Evolutionary conservation across 2,888 invertebrate genomes (phyloP).

Genomic region (Eristalinus aeneus): DNA sequence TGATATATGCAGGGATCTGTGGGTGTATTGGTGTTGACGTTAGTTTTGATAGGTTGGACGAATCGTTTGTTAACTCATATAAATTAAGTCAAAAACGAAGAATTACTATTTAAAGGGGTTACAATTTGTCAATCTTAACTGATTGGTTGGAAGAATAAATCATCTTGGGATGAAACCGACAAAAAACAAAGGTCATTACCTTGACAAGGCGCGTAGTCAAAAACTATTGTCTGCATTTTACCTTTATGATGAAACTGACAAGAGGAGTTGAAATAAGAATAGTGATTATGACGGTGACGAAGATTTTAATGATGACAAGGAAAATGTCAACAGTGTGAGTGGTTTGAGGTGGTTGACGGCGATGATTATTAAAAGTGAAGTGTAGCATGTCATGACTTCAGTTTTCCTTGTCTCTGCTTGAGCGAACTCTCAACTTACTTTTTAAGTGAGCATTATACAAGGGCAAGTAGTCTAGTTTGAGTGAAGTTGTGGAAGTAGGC

Average conservation of each 20-base stretch:
- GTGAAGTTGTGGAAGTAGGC: background rate
- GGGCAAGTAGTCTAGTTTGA: background rate
- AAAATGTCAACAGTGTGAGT: background rate
- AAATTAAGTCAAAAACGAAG: too few species aligned
- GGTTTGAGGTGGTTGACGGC: background rate
- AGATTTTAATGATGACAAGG: background rate
- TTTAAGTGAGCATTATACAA: background rate
- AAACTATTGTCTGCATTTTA: background rate
- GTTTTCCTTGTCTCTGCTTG: background rate
- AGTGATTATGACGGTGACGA: background rate
- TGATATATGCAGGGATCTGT: too few species aligned
- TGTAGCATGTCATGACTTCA: background rate
- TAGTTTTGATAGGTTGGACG: too few species aligned
- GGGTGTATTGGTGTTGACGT: too few species aligned
- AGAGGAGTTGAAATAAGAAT: background rate
- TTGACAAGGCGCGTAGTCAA: background rate
- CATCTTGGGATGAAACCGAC: background rate
- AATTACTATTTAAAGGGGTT: too few species aligned
- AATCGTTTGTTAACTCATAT: too few species aligned
- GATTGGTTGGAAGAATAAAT: background rate
- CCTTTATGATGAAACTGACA: background rate
- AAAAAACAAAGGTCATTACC: background rate
- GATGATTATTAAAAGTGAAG: conserved; percentile 8
- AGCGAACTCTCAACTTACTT: background rate
- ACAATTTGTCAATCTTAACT: background rate